Evolutionary conservation across 2,113 vertebrate genomes (phyloP).

Genomic region (Tonatia bakeri): DNA sequence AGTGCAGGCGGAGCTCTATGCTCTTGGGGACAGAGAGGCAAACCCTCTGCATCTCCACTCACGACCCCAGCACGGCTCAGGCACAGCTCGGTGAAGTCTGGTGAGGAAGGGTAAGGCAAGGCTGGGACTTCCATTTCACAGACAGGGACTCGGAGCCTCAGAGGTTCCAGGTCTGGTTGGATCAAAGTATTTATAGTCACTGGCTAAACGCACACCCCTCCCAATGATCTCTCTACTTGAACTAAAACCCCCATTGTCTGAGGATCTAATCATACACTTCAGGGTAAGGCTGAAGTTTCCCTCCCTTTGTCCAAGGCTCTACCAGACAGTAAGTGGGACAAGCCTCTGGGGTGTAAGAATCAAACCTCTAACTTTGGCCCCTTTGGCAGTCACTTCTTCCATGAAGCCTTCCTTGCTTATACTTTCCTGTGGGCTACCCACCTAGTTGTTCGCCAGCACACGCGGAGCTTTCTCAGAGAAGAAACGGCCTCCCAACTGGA

Average conservation of each 20-base stretch:
- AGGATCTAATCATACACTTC: background rate
- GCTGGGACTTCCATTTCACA: background rate
- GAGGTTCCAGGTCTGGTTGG: background rate
- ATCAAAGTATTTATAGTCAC: background rate
- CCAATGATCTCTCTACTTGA: background rate
- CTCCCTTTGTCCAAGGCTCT: background rate
- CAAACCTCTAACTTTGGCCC: background rate
- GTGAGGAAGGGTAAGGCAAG: background rate
- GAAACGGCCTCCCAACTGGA: background rate
- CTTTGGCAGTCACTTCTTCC: background rate
- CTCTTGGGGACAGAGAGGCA: background rate
- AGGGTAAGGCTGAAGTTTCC: background rate
- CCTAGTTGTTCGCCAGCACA: background rate
- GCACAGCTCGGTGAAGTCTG: background rate
- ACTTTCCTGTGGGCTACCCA: too few species aligned
- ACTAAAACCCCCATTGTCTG: background rate
- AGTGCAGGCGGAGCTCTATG: background rate
- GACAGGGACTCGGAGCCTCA: background rate
- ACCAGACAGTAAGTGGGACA: background rate
- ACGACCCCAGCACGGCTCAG: background rate
- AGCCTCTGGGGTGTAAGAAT: background rate
- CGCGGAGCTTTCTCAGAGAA: background rate
- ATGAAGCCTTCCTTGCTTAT: background rate
- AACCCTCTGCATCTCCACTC: background rate
- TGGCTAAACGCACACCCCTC: background rate